These are phyloP conservation scores for Lampropteryx suffumata DNA, from an alignment of 2,888 invertebrate genomes.

Conservation along the genomic window DNA sequence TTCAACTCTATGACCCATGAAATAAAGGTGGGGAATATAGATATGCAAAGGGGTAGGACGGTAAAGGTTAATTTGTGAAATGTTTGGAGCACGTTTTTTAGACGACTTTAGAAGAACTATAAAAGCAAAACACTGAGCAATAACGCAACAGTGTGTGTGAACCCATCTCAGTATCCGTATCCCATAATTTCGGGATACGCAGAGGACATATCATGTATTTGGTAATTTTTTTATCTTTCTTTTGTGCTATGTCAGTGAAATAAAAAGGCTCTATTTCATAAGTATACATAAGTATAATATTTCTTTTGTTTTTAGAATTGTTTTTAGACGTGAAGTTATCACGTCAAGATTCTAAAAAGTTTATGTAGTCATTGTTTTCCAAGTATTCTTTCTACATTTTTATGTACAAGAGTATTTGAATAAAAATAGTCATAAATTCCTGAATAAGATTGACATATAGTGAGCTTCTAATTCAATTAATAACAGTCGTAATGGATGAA, in stretches of 20 bases:
- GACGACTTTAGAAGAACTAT: constrained; percentile 68
- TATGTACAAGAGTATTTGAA: too few species aligned
- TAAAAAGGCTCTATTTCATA: too few species aligned
- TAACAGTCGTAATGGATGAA: too few species aligned
- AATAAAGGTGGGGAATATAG: constrained; percentile 23
- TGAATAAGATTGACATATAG: too few species aligned
- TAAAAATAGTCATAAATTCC: too few species aligned
- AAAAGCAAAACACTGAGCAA: constrained; percentile 62
- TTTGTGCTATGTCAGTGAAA: constrained; percentile 4
- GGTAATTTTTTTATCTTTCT: constrained; percentile 28
- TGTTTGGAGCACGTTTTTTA: constrained; percentile 67
- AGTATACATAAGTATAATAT: too few species aligned
- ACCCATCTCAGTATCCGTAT: constrained; percentile 53
- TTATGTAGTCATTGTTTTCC: too few species aligned
- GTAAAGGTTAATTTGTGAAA: constrained; percentile 43
- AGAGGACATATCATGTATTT: constrained; percentile 43
- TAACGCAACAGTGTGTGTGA: constrained; percentile 60
- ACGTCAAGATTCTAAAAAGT: too few species aligned
- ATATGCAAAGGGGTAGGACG: constrained; percentile 2
- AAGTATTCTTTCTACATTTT: too few species aligned
- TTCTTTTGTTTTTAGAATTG: too few species aligned
- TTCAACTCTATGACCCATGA: constrained; percentile 25
- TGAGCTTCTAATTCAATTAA: too few species aligned
- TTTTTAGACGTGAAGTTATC: too few species aligned
- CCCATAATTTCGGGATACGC: constrained; percentile 36